phyloP scores from a whole-genome alignment of 2,888 invertebrate species.

The Cheiracanthium punctorium region DNA sequence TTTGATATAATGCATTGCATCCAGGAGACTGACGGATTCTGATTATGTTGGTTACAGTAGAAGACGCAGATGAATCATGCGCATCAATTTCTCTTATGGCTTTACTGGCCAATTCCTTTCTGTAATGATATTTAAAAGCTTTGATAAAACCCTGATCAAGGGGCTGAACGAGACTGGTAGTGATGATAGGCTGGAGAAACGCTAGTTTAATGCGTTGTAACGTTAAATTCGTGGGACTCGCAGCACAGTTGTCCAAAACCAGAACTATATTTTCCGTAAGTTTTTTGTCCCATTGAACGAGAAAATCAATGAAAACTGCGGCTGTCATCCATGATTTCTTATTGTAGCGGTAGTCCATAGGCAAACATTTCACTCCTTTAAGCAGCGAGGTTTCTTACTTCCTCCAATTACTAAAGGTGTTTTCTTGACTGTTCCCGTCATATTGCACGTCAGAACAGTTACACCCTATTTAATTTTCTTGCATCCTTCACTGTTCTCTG shows the following conservation, averaged over 20 bases:
- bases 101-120: not conserved
- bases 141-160: constrained; percentile 1
- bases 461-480: not conserved
- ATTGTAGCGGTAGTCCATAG: not conserved
- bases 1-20: too few species aligned
- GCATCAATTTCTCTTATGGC: too few species aligned
- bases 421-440: not conserved
- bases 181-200: not conserved
- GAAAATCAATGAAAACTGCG: not conserved
- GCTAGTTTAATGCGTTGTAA: not conserved
- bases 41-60: too few species aligned
- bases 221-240: not conserved
- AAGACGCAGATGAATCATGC: too few species aligned
- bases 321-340: constrained; percentile 3
- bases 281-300: not conserved
- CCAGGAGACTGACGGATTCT: too few species aligned
- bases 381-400: not conserved
- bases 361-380: not conserved
- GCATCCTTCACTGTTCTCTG: not conserved
- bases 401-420: not conserved
- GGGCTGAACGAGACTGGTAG: not conserved
- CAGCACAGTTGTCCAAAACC: constrained; percentile 5
- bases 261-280: not conserved
- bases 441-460: not conserved
- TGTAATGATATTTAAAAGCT: not conserved